A percentile compares a stretch with the other conserved stretches of the same genome.
phyloP scores from a whole-genome alignment of 2,888 invertebrate species.

The Synergus umbraculus region DNA sequence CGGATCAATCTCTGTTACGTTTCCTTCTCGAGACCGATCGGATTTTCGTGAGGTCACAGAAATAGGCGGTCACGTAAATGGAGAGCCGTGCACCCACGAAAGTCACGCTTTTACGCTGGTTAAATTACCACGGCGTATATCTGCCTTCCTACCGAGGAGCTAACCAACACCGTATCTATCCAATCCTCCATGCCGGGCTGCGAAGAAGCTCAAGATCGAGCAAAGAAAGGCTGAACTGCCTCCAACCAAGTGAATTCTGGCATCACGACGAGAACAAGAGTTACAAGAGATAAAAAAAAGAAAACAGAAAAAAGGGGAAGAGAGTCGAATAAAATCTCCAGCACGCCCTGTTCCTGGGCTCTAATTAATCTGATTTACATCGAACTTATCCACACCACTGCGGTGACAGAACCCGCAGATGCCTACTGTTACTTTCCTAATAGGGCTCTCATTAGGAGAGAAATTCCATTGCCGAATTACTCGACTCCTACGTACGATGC shows the following conservation, averaged over 20 bases:
- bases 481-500: slow-evolving; percentile 48
- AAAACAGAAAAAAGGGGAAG: slow-evolving; percentile 41
- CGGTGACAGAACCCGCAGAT: slow-evolving; percentile 65
- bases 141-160: slow-evolving; percentile 46
- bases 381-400: slow-evolving; percentile 62
- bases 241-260: slow-evolving; percentile 59
- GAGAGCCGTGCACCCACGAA: slow-evolving; percentile 52
- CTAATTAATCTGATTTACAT: slow-evolving; percentile 75
- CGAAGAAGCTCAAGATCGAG: slow-evolving; percentile 49
- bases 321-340: slow-evolving; percentile 53
- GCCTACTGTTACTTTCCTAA: slow-evolving; percentile 71
- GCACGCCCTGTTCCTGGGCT: slow-evolving; percentile 52
- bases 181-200: slow-evolving; percentile 52
- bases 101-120: slow-evolving; percentile 56
- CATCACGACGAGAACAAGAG: slow-evolving; percentile 41
- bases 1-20: background rate
- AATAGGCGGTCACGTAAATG: slow-evolving; percentile 51
- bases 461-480: slow-evolving; percentile 63
- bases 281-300: background rate
- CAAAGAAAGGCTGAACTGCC: slow-evolving; percentile 54
- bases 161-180: slow-evolving; percentile 51
- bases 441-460: slow-evolving; percentile 74
- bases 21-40: slow-evolving; percentile 31
- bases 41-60: slow-evolving; percentile 47
- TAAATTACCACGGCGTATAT: slow-evolving; percentile 52